Conservation (phyloP, 2,888 invertebrate species). For the Mystacides longicornis region DNA sequence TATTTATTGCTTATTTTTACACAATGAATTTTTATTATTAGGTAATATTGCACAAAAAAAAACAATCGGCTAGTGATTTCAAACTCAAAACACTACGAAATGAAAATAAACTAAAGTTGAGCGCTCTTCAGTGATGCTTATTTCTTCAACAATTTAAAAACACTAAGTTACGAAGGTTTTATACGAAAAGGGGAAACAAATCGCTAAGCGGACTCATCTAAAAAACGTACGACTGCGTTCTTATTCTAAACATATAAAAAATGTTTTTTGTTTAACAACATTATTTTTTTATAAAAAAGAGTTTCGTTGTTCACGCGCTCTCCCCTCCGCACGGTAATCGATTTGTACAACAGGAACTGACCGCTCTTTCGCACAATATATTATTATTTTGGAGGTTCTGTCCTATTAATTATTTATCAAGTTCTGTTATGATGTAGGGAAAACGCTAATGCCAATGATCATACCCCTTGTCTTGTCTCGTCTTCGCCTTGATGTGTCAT, state of each 20-base stretch:
- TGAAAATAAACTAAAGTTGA: too few species aligned
- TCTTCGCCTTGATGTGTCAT: slow-evolving; percentile 5
- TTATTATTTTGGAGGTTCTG: neutral
- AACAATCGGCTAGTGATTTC: too few species aligned
- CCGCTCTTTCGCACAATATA: slow-evolving; percentile 4
- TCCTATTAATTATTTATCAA: too few species aligned
- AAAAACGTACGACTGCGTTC: slow-evolving; percentile 21
- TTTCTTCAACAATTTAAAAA: too few species aligned
- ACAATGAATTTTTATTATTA: too few species aligned
- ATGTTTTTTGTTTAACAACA: slow-evolving; percentile 19
- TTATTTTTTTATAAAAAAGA: too few species aligned
- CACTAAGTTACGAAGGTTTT: too few species aligned
- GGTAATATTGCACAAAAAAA: too few species aligned
- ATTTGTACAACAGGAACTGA: slow-evolving; percentile 9
- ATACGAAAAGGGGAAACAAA: slow-evolving; percentile 7
- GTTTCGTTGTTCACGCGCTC: slow-evolving; percentile 22
- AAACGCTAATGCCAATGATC: slow-evolving; percentile 9
- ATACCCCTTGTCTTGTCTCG: neutral
- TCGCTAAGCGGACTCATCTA: slow-evolving; percentile 15
- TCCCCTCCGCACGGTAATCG: slow-evolving; percentile 12
- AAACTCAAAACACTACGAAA: too few species aligned
- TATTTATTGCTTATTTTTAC: too few species aligned
- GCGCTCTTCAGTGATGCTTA: too few species aligned
- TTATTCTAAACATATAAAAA: slow-evolving; percentile 18
- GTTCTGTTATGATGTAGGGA: neutral